Conservation (phyloP, 2,888 invertebrate species). For the Parascotia fuliginaria region DNA sequence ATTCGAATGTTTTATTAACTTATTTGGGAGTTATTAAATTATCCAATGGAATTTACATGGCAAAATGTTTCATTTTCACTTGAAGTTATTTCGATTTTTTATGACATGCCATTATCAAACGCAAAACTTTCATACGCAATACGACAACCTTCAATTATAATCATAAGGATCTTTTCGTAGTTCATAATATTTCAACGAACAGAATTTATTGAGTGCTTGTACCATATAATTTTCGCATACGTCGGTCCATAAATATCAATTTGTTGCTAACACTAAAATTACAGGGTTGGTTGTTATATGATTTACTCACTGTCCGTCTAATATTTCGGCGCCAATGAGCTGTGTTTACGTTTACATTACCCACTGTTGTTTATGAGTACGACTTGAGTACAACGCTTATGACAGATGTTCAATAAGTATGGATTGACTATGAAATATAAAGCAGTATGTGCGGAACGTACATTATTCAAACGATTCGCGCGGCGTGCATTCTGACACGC, state of each 20-base stretch:
- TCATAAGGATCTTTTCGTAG: slow-evolving; percentile 19
- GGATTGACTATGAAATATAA: too few species aligned
- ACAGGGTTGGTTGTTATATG: slow-evolving; percentile 57
- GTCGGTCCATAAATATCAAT: slow-evolving; percentile 69
- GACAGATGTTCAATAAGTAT: too few species aligned
- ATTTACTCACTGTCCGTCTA: slow-evolving; percentile 52
- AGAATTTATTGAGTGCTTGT: slow-evolving; percentile 44
- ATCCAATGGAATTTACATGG: too few species aligned
- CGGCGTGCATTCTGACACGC: too few species aligned
- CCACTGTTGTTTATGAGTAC: slow-evolving; percentile 2
- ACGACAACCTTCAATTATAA: slow-evolving; percentile 11
- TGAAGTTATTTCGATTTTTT: too few species aligned
- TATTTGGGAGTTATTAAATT: too few species aligned
- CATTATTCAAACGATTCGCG: too few species aligned
- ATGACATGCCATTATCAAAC: too few species aligned
- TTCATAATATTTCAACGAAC: slow-evolving; percentile 30
- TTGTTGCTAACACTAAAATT: slow-evolving; percentile 61
- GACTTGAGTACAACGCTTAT: too few species aligned
- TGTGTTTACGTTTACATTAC: slow-evolving; percentile 14
- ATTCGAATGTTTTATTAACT: too few species aligned
- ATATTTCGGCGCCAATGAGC: slow-evolving; percentile 51
- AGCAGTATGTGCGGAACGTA: too few species aligned
- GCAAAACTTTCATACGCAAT: slow-evolving; percentile 3
- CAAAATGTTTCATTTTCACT: too few species aligned
- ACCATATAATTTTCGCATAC: slow-evolving; percentile 62